A percentile compares a stretch with the other conserved stretches of the same genome.
Conservation (phyloP, 2,888 invertebrate species). For the Thera britannica region DNA sequence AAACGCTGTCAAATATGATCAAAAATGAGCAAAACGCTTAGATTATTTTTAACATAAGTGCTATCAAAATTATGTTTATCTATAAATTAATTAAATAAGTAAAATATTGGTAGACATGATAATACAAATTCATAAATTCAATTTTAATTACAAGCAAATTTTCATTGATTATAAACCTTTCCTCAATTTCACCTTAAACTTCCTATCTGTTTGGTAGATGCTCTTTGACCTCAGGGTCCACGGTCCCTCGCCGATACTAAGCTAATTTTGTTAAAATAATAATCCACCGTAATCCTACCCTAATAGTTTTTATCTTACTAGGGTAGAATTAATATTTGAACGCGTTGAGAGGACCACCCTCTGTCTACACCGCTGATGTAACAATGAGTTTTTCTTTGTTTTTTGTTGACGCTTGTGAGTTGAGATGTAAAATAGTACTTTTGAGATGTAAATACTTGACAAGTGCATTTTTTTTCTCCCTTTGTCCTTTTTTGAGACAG, state of each 20-base stretch:
- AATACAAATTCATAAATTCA: too few relatives aligned
- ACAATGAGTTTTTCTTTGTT: slow-evolving; percentile 41
- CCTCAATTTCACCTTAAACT: too few relatives aligned
- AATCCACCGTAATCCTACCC: slow-evolving; percentile 80
- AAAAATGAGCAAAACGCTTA: too few relatives aligned
- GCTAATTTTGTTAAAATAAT: slow-evolving; percentile 84
- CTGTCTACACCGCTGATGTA: slow-evolving; percentile 43
- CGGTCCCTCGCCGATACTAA: slow-evolving; percentile 74
- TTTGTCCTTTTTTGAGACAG: neutral
- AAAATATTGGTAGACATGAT: too few relatives aligned
- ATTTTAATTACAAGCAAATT: too few relatives aligned
- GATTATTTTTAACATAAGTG: too few relatives aligned
- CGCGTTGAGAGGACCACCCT: slow-evolving; percentile 49
- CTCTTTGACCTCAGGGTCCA: slow-evolving; percentile 58
- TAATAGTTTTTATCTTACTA: slow-evolving; percentile 81
- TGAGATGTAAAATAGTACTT: neutral
- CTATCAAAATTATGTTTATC: too few relatives aligned
- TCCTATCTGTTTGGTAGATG: slow-evolving; percentile 36
- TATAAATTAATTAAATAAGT: too few relatives aligned
- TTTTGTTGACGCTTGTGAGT: slow-evolving; percentile 1
- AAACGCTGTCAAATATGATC: too few relatives aligned
- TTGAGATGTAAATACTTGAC: neutral
- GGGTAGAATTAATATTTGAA: slow-evolving; percentile 80
- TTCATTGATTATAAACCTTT: too few relatives aligned
- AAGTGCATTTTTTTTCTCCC: neutral